phyloP scores from a whole-genome alignment of 2,113 vertebrate genomes.

The Herpetotheres cachinnans region DNA sequence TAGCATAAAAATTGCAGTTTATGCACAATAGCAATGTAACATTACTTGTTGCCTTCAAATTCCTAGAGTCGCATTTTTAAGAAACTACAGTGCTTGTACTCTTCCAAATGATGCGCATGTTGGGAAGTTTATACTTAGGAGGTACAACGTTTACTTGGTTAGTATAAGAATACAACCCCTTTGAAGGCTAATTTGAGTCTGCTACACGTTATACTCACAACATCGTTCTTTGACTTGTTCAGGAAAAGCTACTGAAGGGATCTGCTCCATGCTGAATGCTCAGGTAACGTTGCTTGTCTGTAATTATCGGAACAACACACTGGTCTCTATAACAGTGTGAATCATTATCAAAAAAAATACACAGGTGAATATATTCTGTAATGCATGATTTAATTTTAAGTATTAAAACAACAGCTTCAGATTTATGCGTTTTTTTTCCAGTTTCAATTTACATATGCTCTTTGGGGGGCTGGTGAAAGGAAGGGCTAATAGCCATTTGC shows the following conservation, averaged over 20 bases:
- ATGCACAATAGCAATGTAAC: neutral
- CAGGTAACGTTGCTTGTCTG: neutral
- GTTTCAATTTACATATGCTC: neutral
- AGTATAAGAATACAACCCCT: neutral
- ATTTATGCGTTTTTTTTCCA: neutral
- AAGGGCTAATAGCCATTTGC: neutral
- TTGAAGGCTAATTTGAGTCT: neutral
- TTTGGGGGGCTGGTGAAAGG: neutral
- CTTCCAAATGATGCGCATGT: fast-evolving
- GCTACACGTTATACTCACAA: neutral
- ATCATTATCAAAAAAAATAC: neutral
- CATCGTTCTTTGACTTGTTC: neutral
- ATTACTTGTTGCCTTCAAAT: neutral
- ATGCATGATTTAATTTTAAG: neutral
- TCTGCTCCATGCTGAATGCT: neutral
- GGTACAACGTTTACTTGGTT: neutral
- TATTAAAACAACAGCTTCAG: neutral
- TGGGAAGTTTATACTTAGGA: neutral
- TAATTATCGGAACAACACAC: neutral
- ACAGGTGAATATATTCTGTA: neutral
- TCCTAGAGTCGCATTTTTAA: neutral
- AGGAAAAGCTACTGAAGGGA: neutral
- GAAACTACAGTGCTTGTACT: neutral
- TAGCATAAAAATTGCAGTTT: neutral
- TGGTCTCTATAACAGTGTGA: neutral